phyloP scores from a whole-genome alignment of 1,140 invertebrate species.

The Ceratina australensis region DNA sequence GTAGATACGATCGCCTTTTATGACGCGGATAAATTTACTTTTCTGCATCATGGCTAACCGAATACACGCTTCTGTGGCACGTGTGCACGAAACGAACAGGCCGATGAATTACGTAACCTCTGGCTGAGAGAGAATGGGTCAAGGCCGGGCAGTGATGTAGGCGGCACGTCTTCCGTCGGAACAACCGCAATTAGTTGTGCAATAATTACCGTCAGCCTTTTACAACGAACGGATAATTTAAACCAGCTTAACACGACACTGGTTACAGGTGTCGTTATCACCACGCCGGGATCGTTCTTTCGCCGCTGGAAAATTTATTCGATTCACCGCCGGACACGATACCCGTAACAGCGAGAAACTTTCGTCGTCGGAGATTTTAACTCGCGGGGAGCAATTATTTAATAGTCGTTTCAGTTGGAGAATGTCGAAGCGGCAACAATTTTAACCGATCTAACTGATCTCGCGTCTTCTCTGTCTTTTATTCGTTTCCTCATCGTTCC shows the following conservation, averaged over 20 bases:
- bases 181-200: background rate
- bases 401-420: no score
- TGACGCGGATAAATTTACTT: constrained; percentile 38
- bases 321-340: no score
- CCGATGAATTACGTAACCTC: constrained; percentile 13
- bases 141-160: constrained; percentile 14
- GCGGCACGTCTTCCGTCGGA: background rate
- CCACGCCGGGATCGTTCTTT: background rate
- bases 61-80: no score
- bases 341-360: no score
- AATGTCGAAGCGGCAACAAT: no score
- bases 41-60: background rate
- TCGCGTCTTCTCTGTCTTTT: no score
- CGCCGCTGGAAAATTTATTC: background rate
- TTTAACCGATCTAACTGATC: no score
- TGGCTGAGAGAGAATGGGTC: constrained; percentile 29
- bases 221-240: background rate
- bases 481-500: no score
- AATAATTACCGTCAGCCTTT: background rate
- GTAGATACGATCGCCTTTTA: constrained; percentile 35
- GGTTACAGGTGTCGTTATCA: constrained; percentile 1
- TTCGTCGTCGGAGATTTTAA: no score
- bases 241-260: background rate
- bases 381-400: no score
- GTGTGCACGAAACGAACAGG: background rate